Percentiles rank a stretch among this genome's conserved stretches.
These are phyloP conservation scores for Cryptocephalus primarius DNA, from an alignment of 2,888 invertebrate genomes.

Conservation along the genomic window DNA sequence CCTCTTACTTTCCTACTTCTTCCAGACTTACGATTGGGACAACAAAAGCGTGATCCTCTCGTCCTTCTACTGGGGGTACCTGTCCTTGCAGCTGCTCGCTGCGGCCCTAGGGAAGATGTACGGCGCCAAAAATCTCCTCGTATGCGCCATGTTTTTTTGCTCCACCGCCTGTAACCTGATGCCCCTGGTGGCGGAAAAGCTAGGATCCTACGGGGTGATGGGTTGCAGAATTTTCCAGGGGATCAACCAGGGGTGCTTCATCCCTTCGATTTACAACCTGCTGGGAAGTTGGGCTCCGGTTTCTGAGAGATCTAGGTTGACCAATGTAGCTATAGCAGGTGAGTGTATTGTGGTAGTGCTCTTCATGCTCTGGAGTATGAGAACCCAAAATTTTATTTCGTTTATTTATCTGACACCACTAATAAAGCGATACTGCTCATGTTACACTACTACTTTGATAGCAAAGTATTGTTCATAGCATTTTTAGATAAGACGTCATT, in stretches of 20 bases:
- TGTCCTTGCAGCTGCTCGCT: slow-evolving; percentile 57
- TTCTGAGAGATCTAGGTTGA: slow-evolving; percentile 5
- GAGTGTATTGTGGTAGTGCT: neutral
- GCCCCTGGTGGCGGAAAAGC: slow-evolving; percentile 37
- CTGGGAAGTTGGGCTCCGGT: slow-evolving; percentile 8
- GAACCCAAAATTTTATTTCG: too few relatives aligned
- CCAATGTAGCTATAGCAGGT: neutral
- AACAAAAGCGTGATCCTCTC: slow-evolving; percentile 48
- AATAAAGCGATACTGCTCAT: too few relatives aligned
- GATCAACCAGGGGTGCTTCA: slow-evolving; percentile 52
- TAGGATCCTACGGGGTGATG: slow-evolving; percentile 44
- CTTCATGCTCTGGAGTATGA: too few relatives aligned
- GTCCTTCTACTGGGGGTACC: slow-evolving; percentile 71
- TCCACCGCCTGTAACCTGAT: slow-evolving; percentile 47
- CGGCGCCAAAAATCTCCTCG: slow-evolving; percentile 60
- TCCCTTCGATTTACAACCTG: slow-evolving; percentile 1
- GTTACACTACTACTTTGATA: too few relatives aligned
- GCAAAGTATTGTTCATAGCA: too few relatives aligned
- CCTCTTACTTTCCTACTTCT: too few relatives aligned
- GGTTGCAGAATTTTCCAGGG: slow-evolving; percentile 56
- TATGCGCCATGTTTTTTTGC: slow-evolving; percentile 44
- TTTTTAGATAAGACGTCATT: too few relatives aligned
- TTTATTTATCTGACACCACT: too few relatives aligned
- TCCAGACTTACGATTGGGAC: slow-evolving; percentile 44
- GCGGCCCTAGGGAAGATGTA: slow-evolving; percentile 58